Percentiles rank a stretch among this genome's conserved stretches.
These are phyloP conservation scores for Schlechtendalia chinensis DNA, from an alignment of 1,140 invertebrate genomes.

Conservation along the genomic window DNA sequence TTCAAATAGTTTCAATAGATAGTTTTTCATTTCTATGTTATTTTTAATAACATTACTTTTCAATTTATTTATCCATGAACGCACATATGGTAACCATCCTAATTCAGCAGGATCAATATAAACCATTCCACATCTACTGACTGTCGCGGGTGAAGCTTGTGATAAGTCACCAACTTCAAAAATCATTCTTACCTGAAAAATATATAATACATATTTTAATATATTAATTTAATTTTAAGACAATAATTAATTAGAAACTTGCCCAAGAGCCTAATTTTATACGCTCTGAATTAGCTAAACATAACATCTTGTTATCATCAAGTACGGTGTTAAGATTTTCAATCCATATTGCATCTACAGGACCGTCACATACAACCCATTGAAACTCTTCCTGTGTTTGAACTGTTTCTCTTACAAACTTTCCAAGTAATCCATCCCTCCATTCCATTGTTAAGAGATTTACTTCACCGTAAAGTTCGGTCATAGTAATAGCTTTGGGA, in stretches of 20 bases:
- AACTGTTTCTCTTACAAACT: conserved; percentile 69
- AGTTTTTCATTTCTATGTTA: conserved; percentile 60
- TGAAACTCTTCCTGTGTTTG: conserved; percentile 69
- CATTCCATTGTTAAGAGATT: conserved; percentile 83
- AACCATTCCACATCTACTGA: conserved; percentile 76
- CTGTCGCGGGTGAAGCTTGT: conserved; percentile 85
- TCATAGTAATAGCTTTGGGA: conserved; percentile 84
- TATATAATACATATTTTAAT: background rate
- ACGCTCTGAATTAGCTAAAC: conserved; percentile 81
- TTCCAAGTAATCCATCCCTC: conserved; percentile 80
- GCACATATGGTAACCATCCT: conserved; percentile 76
- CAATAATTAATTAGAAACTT: background rate
- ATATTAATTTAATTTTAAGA: background rate
- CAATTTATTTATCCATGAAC: conserved; percentile 71
- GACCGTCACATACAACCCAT: conserved; percentile 85
- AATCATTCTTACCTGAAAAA: conserved; percentile 70
- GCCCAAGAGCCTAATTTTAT: conserved; percentile 67
- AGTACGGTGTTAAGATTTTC: conserved; percentile 92
- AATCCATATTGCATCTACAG: conserved; percentile 92
- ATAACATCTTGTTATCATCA: conserved; percentile 92
- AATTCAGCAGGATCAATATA: conserved; percentile 81
- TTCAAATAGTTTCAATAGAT: conserved; percentile 64
- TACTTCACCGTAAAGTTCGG: conserved; percentile 85
- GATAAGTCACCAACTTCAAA: conserved; percentile 87
- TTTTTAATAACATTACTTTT: conserved; percentile 61